Conservation (phyloP, 2,888 invertebrate species). For the Pyrochroa serraticornis region DNA sequence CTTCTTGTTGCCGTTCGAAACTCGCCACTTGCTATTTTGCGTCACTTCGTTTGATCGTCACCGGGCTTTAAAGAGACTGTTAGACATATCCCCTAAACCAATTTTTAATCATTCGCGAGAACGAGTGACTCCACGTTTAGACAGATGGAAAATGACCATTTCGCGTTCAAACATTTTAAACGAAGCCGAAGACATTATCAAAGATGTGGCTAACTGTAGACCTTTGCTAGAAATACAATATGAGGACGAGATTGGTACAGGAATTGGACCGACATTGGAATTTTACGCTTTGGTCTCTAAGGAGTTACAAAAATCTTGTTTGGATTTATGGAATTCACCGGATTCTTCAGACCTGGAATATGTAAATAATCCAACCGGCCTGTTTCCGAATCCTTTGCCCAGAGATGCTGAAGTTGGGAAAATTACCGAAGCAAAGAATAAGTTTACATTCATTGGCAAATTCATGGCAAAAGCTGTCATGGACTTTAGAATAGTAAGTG, state of each 20-base stretch:
- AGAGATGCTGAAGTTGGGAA: conserved; percentile 83
- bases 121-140: conserved; percentile 90
- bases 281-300: conserved; percentile 96
- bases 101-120: conserved; percentile 80
- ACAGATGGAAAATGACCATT: conserved; percentile 89
- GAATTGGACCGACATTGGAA: conserved; percentile 98
- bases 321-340: conserved; percentile 88
- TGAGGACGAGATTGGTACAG: conserved; percentile 90
- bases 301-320: conserved; percentile 89
- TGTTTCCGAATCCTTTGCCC: conserved; percentile 92
- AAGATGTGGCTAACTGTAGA: conserved; percentile 88
- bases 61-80: conserved; percentile 91
- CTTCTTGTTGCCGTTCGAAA: conserved; percentile 97
- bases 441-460: conserved; percentile 96
- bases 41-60: conserved; percentile 97
- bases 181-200: conserved; percentile 82
- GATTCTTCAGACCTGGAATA: conserved; percentile 65
- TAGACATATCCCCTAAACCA: conserved; percentile 91
- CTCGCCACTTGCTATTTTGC: conserved; percentile 94
- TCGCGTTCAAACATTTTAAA: conserved; percentile 88
- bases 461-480: conserved; percentile 99
- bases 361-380: conserved; percentile 80
- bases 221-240: conserved; percentile 88
- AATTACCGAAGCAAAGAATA: conserved; percentile 82
- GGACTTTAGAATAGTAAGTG: conserved; percentile 96